These are phyloP conservation scores for Desmophyllum pertusum DNA, from an alignment of 92 coral and sea anemone species.

Conservation along the genomic window DNA sequence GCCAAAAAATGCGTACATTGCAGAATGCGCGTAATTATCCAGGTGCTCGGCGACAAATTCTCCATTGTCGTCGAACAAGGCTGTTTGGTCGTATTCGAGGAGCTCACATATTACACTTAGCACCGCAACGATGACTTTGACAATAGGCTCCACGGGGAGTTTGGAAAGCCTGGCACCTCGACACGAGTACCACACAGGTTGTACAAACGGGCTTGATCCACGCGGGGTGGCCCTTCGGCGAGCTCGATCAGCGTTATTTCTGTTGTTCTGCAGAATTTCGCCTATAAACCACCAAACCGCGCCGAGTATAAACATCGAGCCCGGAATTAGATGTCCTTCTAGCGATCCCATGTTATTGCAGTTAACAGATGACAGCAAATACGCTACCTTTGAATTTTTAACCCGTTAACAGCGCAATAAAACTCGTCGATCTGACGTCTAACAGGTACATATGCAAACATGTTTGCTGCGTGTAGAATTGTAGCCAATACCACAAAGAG, in stretches of 20 bases:
- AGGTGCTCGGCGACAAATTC: neutral
- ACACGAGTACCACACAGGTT: slow-evolving; percentile 23
- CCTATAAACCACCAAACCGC: slow-evolving; percentile 62
- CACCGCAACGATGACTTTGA: slow-evolving; percentile 33
- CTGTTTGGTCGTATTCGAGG: neutral
- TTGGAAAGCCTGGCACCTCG: neutral
- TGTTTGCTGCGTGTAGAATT: too few relatives aligned
- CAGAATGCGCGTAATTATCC: slow-evolving; percentile 48
- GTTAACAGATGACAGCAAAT: neutral
- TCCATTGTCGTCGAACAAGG: slow-evolving; percentile 39
- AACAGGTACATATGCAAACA: too few relatives aligned
- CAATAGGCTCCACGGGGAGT: slow-evolving; percentile 46
- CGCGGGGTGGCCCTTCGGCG: neutral
- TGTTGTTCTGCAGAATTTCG: slow-evolving; percentile 9
- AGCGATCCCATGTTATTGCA: slow-evolving; percentile 41
- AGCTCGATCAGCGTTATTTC: too few relatives aligned
- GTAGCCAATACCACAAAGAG: too few relatives aligned
- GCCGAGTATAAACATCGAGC: slow-evolving; percentile 23
- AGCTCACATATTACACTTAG: slow-evolving; percentile 49
- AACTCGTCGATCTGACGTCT: too few relatives aligned
- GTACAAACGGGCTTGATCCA: neutral
- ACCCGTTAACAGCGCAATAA: neutral
- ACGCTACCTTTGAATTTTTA: neutral
- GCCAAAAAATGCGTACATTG: slow-evolving; percentile 63
- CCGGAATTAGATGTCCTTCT: slow-evolving; percentile 53